A percentile compares a stretch with the other conserved stretches of the same genome.
These are phyloP conservation scores for Cantharis flavilabris DNA, from an alignment of 2,888 invertebrate genomes.

Conservation along the genomic window DNA sequence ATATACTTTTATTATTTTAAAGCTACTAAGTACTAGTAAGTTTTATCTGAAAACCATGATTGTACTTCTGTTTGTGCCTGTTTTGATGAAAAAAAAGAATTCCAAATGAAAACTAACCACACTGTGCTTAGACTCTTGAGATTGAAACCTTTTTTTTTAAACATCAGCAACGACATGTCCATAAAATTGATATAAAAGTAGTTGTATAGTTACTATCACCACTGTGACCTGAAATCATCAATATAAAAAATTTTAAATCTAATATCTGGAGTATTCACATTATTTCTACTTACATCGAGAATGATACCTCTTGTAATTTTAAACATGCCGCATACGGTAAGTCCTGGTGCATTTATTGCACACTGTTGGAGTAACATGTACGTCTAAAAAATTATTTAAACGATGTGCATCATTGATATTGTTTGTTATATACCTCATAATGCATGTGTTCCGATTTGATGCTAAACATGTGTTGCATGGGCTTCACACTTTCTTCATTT, in stretches of 20 bases:
- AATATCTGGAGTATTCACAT: neutral
- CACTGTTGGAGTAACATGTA: constrained; percentile 17
- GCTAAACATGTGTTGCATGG: neutral
- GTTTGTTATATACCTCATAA: no score
- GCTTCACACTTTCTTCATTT: neutral
- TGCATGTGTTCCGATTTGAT: neutral
- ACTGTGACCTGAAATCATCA: neutral
- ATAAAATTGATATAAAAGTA: constrained; percentile 1
- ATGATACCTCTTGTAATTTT: constrained; percentile 12
- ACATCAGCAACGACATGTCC: neutral
- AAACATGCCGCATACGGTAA: constrained; percentile 15
- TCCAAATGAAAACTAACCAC: neutral
- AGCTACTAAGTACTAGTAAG: no score
- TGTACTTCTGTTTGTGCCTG: no score
- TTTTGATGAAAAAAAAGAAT: neutral
- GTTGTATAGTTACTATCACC: neutral
- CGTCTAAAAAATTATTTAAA: no score
- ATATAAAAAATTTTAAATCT: neutral
- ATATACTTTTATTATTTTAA: no score
- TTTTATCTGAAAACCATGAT: no score
- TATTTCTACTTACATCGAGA: constrained; percentile 15
- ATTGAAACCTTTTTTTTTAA: neutral
- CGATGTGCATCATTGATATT: no score
- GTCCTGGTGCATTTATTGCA: neutral
- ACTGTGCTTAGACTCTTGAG: neutral